Evolutionary conservation across 2,113 vertebrate genomes (phyloP).

Genomic region (Megalops atlanticus): DNA sequence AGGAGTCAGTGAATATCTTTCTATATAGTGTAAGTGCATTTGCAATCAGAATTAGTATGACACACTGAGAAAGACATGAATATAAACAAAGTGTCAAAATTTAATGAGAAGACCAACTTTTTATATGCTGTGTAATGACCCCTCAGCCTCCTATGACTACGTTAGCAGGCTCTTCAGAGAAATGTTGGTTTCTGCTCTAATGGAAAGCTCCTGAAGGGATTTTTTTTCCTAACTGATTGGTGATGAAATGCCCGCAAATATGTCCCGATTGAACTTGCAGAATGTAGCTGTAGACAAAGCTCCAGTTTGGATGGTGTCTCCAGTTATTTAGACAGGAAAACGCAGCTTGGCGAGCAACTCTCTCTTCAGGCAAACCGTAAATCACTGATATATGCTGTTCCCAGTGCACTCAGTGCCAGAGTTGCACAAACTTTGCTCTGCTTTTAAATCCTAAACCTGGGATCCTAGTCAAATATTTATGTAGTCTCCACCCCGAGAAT

Average conservation of each 20-base stretch:
- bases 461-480: slow-evolving; percentile 5
- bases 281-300: neutral
- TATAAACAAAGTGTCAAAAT: too few species aligned
- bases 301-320: neutral
- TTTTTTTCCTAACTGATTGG: too few species aligned
- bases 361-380: slow-evolving; percentile 5
- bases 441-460: neutral
- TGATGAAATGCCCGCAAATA: too few species aligned
- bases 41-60: neutral
- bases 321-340: slow-evolving; percentile 5
- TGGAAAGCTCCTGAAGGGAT: too few species aligned
- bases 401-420: slow-evolving; percentile 5
- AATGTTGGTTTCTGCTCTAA: too few species aligned
- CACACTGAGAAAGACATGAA: neutral
- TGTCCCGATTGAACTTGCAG: too few species aligned
- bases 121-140: too few species aligned
- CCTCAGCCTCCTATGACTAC: too few species aligned
- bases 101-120: too few species aligned
- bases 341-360: slow-evolving; percentile 7
- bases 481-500: neutral
- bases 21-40: too few species aligned
- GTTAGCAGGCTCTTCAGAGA: too few species aligned
- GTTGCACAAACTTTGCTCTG: neutral
- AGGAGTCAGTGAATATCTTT: neutral
- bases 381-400: slow-evolving; percentile 10